Evolutionary conservation across 2,888 invertebrate species (phyloP), one percentile per base, ranked within the genome.

Genomic region (Sycophila texana): DNA sequence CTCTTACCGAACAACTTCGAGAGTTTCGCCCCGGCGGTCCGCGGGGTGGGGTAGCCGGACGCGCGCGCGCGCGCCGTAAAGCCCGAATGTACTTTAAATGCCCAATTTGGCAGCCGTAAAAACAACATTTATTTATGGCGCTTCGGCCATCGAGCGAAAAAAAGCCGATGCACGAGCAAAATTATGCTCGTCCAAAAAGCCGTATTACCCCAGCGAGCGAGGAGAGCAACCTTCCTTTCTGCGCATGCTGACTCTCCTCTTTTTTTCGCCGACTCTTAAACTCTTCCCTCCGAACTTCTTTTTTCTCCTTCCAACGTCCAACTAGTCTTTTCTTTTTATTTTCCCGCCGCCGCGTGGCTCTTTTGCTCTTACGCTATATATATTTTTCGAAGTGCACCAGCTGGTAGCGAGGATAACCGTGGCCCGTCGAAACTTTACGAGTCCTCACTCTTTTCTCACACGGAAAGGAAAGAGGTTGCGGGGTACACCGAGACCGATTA

Each of bases 41-140:
- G 26, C 60, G 22, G 76, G 20, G 22, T 53, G 30, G 22, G n/a
- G 18, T 30, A 58, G 83, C 51, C n/a, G 78, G 3, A 57, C 22
- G 67, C 55, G 63, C 16, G 53, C 16, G 53, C 51, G 61, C 47
- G 14, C 49, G 18, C 53, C 16, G 57, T 72, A 66, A 66, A 55
- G 30, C 74, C 61, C 73, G 85, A 87, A 87, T 86, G 86, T 86
- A 85, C 87, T 87, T 89, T 89, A 89, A 88, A 89, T 85, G 89
- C 87, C 89, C 89, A 90, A 89, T 89, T 90, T 89, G 87, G 88
- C 88, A 88, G 89, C 87, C 87, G 88, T 89, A 89, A 90, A 89
- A 90, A 88, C 89, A 89, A 88, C 89, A 88, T 90, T 90, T 89
- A 89, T 90, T 89, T 89, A 89, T 87, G 89, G 86, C 86, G 84